Evolutionary conservation across 2,113 vertebrate genomes (phyloP).

Genomic region (Phrynosoma platyrhinos): DNA sequence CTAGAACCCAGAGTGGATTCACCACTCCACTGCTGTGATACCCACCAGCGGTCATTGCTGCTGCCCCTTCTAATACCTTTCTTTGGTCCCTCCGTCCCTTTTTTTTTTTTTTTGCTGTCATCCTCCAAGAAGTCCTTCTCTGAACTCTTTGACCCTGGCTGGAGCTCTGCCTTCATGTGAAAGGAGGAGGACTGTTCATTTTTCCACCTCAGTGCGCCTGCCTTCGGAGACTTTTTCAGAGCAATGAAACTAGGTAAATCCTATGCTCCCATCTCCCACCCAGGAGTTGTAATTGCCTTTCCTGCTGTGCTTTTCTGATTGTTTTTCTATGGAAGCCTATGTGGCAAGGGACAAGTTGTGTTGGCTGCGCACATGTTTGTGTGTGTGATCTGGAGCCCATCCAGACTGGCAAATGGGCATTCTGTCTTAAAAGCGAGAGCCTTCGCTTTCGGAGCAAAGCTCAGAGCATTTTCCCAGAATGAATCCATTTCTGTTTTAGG

Average conservation of each 20-base stretch:
- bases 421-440: not conserved
- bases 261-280: slow-evolving; percentile 8
- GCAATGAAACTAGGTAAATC: slow-evolving; percentile 11
- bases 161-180: fast-evolving
- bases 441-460: not conserved
- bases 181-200: fast-evolving
- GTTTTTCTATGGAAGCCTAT: not conserved
- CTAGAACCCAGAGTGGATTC: too few relatives aligned
- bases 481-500: too few relatives aligned
- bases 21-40: too few relatives aligned
- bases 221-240: not conserved
- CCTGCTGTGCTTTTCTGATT: slow-evolving; percentile 31
- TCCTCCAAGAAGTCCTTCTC: not conserved
- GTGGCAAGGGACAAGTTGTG: not conserved
- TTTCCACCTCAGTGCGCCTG: not conserved
- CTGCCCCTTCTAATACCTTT: fast-evolving
- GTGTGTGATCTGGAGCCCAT: not conserved
- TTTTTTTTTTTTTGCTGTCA: not conserved
- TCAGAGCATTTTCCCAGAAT: fast-evolving
- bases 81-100: not conserved
- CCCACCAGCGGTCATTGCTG: not conserved
- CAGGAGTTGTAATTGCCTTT: not conserved
- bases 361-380: not conserved
- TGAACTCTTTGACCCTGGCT: too few relatives aligned
- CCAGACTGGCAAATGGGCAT: not conserved